These are phyloP conservation scores for Heliconius hermathena DNA, from an alignment of 1,140 invertebrate species.

Conservation along the genomic window DNA sequence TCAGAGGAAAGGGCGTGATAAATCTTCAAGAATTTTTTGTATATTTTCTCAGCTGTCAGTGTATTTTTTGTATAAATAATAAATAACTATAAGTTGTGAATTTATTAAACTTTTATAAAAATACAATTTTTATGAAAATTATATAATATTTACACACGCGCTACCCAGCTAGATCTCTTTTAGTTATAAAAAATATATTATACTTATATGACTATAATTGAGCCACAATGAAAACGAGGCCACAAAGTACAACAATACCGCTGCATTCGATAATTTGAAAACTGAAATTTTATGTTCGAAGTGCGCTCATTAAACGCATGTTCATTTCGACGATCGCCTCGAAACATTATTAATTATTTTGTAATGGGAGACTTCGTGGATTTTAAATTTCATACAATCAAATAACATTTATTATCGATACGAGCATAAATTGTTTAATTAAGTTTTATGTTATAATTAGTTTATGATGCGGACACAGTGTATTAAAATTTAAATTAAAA, in stretches of 20 bases:
- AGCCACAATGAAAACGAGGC: background rate
- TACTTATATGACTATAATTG: background rate
- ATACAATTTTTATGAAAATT: too few relatives aligned
- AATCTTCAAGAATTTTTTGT: background rate
- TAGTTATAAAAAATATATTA: background rate
- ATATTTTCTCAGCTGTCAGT: too few relatives aligned
- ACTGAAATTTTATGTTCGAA: conserved; percentile 2
- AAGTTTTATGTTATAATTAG: background rate
- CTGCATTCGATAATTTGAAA: conserved; percentile 23
- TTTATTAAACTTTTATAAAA: too few relatives aligned
- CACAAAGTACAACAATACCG: conserved; percentile 5
- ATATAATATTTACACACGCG: background rate
- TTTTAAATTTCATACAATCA: conserved; percentile 7
- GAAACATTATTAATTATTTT: conserved; percentile 15
- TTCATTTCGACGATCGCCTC: conserved; percentile 24
- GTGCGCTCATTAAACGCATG: conserved; percentile 25
- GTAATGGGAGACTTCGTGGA: background rate
- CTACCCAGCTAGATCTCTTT: background rate
- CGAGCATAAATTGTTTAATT: background rate
- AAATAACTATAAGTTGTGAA: too few relatives aligned
- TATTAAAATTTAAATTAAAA: background rate
- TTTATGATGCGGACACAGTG: background rate
- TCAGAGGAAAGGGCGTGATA: background rate
- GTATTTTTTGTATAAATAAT: too few relatives aligned
- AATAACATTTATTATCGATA: background rate